A percentile compares a stretch with the other conserved stretches of the same genome.
These are phyloP conservation scores for Setipinna tenuifilis DNA, from an alignment of 2,797 vertebrate species.

Conservation along the genomic window DNA sequence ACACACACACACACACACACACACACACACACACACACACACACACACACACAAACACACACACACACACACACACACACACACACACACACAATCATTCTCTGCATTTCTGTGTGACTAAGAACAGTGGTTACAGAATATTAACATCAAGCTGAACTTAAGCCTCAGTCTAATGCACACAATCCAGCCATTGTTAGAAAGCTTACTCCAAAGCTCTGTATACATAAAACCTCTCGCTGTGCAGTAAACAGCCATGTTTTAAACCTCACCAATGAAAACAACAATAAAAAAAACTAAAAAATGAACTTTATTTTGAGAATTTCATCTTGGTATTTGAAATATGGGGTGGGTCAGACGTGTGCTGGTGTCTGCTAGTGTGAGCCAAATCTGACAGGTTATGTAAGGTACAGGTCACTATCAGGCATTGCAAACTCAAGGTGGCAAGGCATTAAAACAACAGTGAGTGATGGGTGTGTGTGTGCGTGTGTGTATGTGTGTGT, in stretches of 20 bases:
- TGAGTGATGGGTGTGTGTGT: conserved; percentile 25
- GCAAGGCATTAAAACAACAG: background rate
- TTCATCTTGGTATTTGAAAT: background rate
- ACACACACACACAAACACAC: background rate
- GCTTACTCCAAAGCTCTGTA: no score
- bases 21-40: background rate
- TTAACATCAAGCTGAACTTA: background rate
- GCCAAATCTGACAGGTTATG: background rate
- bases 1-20: background rate
- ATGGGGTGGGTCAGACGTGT: background rate
- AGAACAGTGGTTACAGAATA: background rate
- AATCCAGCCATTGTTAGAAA: background rate
- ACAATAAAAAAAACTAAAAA: no score
- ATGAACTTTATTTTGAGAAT: no score
- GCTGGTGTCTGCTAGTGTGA: background rate
- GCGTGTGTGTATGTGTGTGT: background rate
- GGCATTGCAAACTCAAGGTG: background rate
- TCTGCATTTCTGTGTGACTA: background rate
- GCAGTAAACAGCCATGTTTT: no score
- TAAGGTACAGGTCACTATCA: background rate
- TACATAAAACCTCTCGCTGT: no score
- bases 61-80: background rate
- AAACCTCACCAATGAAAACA: no score
- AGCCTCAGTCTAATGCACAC: background rate
- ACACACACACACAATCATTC: background rate